phyloP scores from a whole-genome alignment of 2,113 vertebrate species.

The Crocuta crocuta region DNA sequence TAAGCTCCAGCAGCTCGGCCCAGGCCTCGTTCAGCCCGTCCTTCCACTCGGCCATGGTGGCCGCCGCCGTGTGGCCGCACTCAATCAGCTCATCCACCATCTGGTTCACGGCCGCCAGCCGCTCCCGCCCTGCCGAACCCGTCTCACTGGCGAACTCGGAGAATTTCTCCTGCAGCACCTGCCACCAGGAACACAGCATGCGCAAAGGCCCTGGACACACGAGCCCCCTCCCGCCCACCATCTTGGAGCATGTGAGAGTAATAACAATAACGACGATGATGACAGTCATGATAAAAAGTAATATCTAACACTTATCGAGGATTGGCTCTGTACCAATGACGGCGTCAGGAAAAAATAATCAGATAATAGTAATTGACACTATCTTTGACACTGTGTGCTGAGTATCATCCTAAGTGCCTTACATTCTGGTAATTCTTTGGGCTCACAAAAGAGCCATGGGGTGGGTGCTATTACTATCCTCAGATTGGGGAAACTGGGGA shows the following conservation, averaged over 20 bases:
- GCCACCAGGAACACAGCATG: not conserved
- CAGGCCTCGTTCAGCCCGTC: constrained; percentile 97
- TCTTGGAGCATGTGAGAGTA: not conserved
- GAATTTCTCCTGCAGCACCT: constrained; percentile 96
- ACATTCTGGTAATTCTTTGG: not conserved
- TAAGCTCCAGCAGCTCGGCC: constrained; percentile 96
- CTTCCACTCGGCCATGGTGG: constrained; percentile 98
- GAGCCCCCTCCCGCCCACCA: not conserved
- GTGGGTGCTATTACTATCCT: not conserved
- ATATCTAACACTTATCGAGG: not conserved
- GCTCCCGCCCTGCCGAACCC: constrained; percentile 91
- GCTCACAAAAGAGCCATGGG: not conserved
- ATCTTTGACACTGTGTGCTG: not conserved
- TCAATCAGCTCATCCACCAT: constrained; percentile 99
- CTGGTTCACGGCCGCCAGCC: constrained; percentile 95
- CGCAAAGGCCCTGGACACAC: not conserved
- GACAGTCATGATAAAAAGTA: not conserved
- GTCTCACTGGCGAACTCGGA: constrained; percentile 95
- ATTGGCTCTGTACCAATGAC: not conserved
- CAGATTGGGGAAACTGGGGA: not conserved
- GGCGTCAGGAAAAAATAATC: not conserved
- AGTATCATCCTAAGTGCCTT: not conserved
- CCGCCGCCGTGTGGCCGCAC: constrained; percentile 94
- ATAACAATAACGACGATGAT: not conserved
- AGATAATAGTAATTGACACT: not conserved